Base-by-base conservation (phyloP, 2,797 vertebrate species). In the Tokudaia muenninki region DNA sequence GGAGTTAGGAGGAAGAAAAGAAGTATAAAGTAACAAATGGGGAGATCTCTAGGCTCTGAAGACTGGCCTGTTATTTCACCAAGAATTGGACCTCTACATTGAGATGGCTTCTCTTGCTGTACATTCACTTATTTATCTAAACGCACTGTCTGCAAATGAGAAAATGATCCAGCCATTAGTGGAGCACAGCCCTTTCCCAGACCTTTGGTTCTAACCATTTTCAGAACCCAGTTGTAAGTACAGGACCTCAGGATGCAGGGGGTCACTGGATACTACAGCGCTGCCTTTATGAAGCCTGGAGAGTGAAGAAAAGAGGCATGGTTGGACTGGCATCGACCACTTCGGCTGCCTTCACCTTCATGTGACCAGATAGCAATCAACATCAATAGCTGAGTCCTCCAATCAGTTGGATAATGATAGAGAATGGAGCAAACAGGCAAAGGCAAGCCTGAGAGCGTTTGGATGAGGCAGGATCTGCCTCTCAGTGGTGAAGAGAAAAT, bases 371-470 rank as follows among this genome's bases (percentile, higher is more conserved):
- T 3, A 92, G 92, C 92, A 96, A 96, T 97, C 92, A 95, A 87
- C 79, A 83, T 95, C 97, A 92, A 90, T 90, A 92, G 77, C 55
- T 31, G 47, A 92, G 89, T 92, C 94, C 87, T 77, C 70, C 72
- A 87, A 95, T 96, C 96, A 97, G 97, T 86, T 94, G 67, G 79
- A 61, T 94, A 96, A 96, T 77, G 91, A 79, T 3, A 94, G 87
- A 95, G 88, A 96, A 82, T 6, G 79, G 59, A 92, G 91, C 63
- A 70, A 91, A 94, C 84, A 94, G 82, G 65, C 77, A 86, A 94
- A 4, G 59, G 77, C 92, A 65, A 92, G 67, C 31, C 80, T 0
- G 55, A 75, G 44, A 92, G 44, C 82, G 59, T 94, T 79, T 88
- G 95, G 90, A 92, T 84, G 94, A 83, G 94, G 92, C 0, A 6